phyloP scores from a whole-genome alignment of 2,888 invertebrate species.

The Drosophila paramelanica region DNA sequence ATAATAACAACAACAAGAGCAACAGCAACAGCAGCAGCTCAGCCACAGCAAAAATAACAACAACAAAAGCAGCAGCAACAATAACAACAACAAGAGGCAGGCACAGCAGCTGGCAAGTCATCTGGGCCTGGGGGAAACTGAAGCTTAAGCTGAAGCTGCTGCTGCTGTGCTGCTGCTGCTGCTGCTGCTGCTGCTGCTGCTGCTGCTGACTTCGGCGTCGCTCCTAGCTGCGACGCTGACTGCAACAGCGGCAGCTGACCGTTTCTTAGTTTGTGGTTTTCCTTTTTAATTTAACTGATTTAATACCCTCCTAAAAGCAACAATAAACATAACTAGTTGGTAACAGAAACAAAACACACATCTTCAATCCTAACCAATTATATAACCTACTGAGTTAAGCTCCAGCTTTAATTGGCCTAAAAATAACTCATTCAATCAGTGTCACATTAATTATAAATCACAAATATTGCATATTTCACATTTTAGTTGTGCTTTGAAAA shows the following conservation, averaged over 20 bases:
- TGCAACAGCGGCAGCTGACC: conserved; percentile 48
- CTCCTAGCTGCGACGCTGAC: background rate
- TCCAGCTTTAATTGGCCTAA: background rate
- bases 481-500: too few relatives aligned
- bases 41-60: conserved; percentile 10
- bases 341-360: conserved; percentile 18
- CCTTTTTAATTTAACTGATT: conserved; percentile 55
- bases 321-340: conserved; percentile 11
- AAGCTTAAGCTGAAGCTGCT: conserved; percentile 31
- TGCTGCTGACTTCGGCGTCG: conserved; percentile 16
- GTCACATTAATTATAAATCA: too few relatives aligned
- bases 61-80: conserved; percentile 19
- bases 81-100: conserved; percentile 8
- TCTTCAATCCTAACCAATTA: conserved; percentile 3
- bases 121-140: conserved; percentile 64
- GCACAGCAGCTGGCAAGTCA: conserved; percentile 73
- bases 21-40: conserved; percentile 21
- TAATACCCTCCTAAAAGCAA: conserved; percentile 43
- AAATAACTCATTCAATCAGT: conserved; percentile 10
- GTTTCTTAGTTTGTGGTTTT: conserved; percentile 55
- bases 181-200: background rate
- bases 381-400: conserved; percentile 3
- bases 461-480: background rate
- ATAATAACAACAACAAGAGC: conserved; percentile 12
- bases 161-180: conserved; percentile 10